Evolutionary conservation across 2,113 vertebrate species (phyloP), one percentile per base, ranked within the genome.

Genomic region (Xenotilapia leptura): DNA sequence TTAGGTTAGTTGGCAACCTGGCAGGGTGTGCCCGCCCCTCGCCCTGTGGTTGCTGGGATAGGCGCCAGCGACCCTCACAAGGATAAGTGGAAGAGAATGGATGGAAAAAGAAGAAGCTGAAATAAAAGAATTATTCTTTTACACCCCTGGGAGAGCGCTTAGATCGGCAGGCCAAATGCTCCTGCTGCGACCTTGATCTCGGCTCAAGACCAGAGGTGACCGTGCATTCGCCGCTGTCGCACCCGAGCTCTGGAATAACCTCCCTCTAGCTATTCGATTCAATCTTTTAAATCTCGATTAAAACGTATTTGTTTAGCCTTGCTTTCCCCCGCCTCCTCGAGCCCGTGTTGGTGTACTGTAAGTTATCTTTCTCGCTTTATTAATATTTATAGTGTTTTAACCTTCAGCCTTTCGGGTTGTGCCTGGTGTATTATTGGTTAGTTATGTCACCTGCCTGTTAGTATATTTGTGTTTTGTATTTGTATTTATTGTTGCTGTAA

Each of bases 171-270:
- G 51, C 51, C 51, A 53, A 53, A 53, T 53, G 49, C 49, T n/a
- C 49, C 49, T 53, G 49, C 5, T 53, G 9, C 49, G 9, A 53
- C 2, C 49, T 53, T n/a, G 49, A 10, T 53, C 19, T 53, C 49
- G 2, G 9, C 49, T 53, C 5, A 53, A 1, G 49, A 53, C 49
- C 49, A 53, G 49, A 51, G 0, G 49, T 51, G 8, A 51, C 49
- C 49, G 0, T 2, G 47, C 7, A 0, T 49, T 49, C 15, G 15
- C 47, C 8, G 17, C 49, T 51, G 49, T 51, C 8, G 17, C 49
- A 51, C 4, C 17, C 17, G 1, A 23, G 0, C 53, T 54, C 53
- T 55, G n/a, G 53, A 55, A 13, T 55, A 23, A 55, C 53, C 21
- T 51, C 8, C 49, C 4, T 13, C 53, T 1, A 53, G 49, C 19